Base-by-base conservation (phyloP, 1,140 invertebrate species). In the Apocrypta bakeri region DNA sequence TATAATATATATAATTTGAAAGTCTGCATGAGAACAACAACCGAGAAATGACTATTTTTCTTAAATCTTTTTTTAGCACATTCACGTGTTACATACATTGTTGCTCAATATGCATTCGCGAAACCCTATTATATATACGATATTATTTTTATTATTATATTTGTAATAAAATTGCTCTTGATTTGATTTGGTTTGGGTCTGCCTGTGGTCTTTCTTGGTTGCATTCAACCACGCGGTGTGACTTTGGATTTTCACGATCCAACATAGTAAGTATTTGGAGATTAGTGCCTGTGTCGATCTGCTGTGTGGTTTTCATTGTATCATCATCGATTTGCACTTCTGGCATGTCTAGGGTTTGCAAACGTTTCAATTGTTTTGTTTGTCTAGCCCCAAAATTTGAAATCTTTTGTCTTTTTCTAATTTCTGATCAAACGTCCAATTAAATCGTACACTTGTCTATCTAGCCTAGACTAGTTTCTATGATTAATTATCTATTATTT, bases 171-270 rank as follows among this genome's bases (percentile, higher is more conserved):
- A 89, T 90, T 92, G 90, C 87, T 90, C 86, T 89, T 89, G 91
- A 90, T 91, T 92, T 89, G 90, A 91, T 91, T 90, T 89, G 89
- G 87, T 91, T 91, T 87, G n/a, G 87, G 88, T 91, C 87, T 88
- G 84, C 87, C 87, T 87, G 79, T 88, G 87, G 87, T 88, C 87
- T 88, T 83, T 88, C 84, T 90, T 90, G 86, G 86, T 90, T 88
- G 85, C 85, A 87, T 88, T 83, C 83, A 86, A 85, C 87, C 82
- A 85, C 81, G 86, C 84, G 81, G 86, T 87, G 83, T 87, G 85
- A 89, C 88, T 90, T 90, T 88, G 90, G 90, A 90, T 88, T 85
- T 85, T 86, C 78, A 87, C 85, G 82, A 87, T 85, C 40, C 75
- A 72, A 84, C 82, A 84, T 87, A 88, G 90, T 92, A 91, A 91